These are phyloP conservation scores for Phaedon cochleariae DNA, from an alignment of 2,888 invertebrate species.

Conservation along the genomic window DNA sequence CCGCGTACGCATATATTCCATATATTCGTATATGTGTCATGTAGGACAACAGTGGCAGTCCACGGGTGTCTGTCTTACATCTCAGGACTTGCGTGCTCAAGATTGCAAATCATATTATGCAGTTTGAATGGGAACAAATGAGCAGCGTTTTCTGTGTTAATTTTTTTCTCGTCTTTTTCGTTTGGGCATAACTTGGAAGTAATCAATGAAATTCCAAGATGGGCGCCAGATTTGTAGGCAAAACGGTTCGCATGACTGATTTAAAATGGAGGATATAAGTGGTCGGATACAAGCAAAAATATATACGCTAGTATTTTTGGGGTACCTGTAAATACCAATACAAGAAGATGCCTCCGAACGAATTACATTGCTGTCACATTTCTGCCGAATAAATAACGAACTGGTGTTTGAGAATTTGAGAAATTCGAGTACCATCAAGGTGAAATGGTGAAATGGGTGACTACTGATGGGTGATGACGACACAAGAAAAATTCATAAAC, in stretches of 20 bases:
- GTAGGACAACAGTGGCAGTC: slow-evolving; percentile 55
- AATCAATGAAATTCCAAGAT: slow-evolving; percentile 20
- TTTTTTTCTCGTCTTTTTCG: slow-evolving; percentile 13
- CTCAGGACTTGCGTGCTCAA: slow-evolving; percentile 22
- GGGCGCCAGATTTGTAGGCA: background rate
- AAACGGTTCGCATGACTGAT: slow-evolving; percentile 2
- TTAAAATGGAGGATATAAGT: background rate
- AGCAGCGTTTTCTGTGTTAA: background rate
- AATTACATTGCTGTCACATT: too few relatives aligned
- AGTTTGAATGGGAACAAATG: background rate
- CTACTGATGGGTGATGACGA: too few relatives aligned
- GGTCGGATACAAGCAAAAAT: too few relatives aligned
- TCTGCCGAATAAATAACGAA: too few relatives aligned
- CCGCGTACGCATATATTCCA: slow-evolving; percentile 39
- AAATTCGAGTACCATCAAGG: too few relatives aligned
- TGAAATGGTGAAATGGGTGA: too few relatives aligned
- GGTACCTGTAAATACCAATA: too few relatives aligned
- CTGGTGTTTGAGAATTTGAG: too few relatives aligned
- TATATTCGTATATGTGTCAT: slow-evolving; percentile 47
- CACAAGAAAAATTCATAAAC: too few relatives aligned
- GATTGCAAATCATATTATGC: slow-evolving; percentile 17
- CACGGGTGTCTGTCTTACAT: slow-evolving; percentile 52
- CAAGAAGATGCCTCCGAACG: too few relatives aligned
- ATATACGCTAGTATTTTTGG: too few relatives aligned
- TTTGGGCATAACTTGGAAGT: slow-evolving; percentile 20